These are phyloP conservation scores for Caradrina kadenii DNA, from an alignment of 2,888 invertebrate species.

Conservation along the genomic window DNA sequence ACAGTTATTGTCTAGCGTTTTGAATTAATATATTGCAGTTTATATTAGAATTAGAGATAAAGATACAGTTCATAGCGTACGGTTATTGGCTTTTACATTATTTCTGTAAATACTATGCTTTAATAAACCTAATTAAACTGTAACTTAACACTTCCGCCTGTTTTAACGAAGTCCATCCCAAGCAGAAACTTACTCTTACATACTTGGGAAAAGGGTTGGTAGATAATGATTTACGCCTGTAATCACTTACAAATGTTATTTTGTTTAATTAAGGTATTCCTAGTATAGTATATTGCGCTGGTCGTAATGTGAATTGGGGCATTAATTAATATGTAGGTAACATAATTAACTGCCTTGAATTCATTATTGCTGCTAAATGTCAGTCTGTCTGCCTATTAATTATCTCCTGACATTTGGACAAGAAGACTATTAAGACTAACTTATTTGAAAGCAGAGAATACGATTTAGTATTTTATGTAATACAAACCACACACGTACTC, in stretches of 20 bases:
- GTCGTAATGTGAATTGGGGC: slow-evolving; percentile 27
- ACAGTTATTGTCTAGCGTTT: slow-evolving; percentile 30
- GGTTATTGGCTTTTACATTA: background rate
- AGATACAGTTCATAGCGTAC: background rate
- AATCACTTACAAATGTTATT: slow-evolving; percentile 11
- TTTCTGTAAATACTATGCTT: background rate
- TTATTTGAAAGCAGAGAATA: background rate
- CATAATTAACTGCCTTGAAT: slow-evolving; percentile 62
- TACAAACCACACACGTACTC: too few relatives aligned
- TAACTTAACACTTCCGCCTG: too few relatives aligned
- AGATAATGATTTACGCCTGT: background rate
- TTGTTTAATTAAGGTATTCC: slow-evolving; percentile 34
- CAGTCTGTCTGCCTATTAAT: slow-evolving; percentile 42
- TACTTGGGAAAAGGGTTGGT: background rate
- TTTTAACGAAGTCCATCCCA: too few relatives aligned
- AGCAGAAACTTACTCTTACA: too few relatives aligned
- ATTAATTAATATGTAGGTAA: slow-evolving; percentile 42
- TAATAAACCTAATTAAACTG: too few relatives aligned
- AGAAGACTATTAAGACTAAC: background rate
- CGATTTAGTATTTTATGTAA: too few relatives aligned
- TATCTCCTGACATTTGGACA: slow-evolving; percentile 20
- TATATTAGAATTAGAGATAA: background rate
- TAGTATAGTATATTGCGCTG: slow-evolving; percentile 21
- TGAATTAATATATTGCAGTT: slow-evolving; percentile 10
- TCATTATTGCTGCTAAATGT: slow-evolving; percentile 62